Base-by-base conservation (phyloP, 2,888 invertebrate species). In the Oxycera nigricornis region DNA sequence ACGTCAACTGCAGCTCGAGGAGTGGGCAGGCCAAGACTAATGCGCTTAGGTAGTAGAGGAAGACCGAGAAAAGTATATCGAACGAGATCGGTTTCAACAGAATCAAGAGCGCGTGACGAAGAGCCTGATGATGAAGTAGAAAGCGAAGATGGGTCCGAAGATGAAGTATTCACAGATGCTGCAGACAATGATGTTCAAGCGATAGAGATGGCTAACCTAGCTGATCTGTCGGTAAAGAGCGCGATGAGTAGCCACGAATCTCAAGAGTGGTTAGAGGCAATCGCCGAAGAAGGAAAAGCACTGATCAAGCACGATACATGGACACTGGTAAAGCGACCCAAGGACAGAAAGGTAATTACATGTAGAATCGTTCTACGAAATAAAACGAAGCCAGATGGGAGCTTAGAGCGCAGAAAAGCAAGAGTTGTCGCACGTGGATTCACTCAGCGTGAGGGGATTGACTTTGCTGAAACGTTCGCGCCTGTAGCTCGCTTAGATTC, bases 401-500 rank as follows among this genome's bases (percentile, higher is more conserved):
- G 30, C 3, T 7, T 68, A 1, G 59, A 2, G 41, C 17, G 39
- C 11, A 28, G 62, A 31, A 62, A 62, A 39, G 62, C 35, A 28
- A 24, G n/a, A n/a, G n/a, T n/a, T n/a, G n/a, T n/a, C n/a, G n/a
- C n/a, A n/a, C n/a, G n/a, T n/a, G n/a, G n/a, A 22, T 52, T 52
- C n/a, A 22, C 17, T 52, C 17, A 22, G 17, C 22, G 7, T 17
- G 22, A 35, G 11, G 35, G 6, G 11, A n/a, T 7, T 2, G 59
- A 67, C 20, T 67, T 67, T 30, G 24, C 20, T 14, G 39, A 67
- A 17, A 67, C 39, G 1, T 67, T 67, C 22, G 67, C 67, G 30
- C 70, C 70, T 52, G 70, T 70, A 31, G 57, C 31, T 14, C 52
- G 59, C n/a, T 14, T 67, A 28, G 62, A 31, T 24, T 73, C 75